A percentile compares a stretch with the other conserved stretches of the same genome.
These are phyloP conservation scores for Sinosuthora webbiana DNA, from an alignment of 2,113 vertebrate genomes.

Conservation along the genomic window DNA sequence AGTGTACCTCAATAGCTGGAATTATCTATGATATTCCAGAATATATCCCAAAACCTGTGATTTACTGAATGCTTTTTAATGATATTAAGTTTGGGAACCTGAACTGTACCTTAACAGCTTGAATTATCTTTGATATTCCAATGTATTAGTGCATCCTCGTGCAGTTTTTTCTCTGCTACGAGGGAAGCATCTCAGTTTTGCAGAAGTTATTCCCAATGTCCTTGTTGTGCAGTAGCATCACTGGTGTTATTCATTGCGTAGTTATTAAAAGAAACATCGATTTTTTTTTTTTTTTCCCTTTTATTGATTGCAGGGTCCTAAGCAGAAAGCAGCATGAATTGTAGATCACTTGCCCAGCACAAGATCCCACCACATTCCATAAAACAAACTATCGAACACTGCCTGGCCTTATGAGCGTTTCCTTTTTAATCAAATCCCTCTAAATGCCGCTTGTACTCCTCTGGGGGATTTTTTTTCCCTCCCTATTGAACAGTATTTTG, in stretches of 20 bases:
- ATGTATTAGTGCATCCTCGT: neutral
- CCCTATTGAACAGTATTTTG: neutral
- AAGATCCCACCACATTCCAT: neutral
- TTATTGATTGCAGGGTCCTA: slow-evolving; percentile 27
- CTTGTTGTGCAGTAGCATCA: neutral
- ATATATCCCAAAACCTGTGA: neutral
- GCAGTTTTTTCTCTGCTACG: neutral
- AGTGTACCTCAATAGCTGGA: neutral
- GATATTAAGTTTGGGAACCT: too few species aligned
- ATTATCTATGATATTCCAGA: neutral
- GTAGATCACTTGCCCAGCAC: slow-evolving; percentile 6
- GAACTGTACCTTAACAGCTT: too few species aligned
- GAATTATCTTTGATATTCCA: neutral
- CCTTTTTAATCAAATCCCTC: slow-evolving; percentile 57
- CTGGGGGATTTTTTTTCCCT: neutral
- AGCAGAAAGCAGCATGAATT: slow-evolving; percentile 14
- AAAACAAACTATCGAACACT: slow-evolving; percentile 25
- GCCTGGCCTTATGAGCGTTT: slow-evolving; percentile 20
- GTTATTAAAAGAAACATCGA: slow-evolving; percentile 62
- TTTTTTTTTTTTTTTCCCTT: slow-evolving; percentile 20
- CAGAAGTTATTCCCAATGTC: neutral
- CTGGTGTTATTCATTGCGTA: slow-evolving; percentile 12
- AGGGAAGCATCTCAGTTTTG: neutral
- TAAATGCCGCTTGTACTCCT: slow-evolving; percentile 16
- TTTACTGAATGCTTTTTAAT: too few species aligned